Conservation (phyloP, 2,797 vertebrate genomes). For the Varecia variegata region DNA sequence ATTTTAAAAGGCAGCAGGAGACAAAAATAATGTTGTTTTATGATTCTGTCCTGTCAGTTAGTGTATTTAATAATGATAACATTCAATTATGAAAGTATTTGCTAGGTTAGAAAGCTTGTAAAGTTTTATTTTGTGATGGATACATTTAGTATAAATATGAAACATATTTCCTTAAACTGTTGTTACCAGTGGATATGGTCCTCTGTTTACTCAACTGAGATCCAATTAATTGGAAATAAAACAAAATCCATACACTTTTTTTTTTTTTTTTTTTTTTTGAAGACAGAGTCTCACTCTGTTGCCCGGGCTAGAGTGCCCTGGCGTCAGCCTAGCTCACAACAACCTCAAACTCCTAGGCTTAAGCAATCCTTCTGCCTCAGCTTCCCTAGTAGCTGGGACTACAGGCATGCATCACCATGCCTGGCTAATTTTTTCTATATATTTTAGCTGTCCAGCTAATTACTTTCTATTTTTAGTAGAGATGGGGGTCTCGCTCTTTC, state of each 20-base stretch:
- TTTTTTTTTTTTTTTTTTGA: no score
- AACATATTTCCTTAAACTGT: not conserved
- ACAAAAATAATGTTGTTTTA: not conserved
- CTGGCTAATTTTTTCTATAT: no score
- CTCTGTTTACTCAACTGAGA: not conserved
- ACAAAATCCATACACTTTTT: not conserved
- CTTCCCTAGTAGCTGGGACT: no score
- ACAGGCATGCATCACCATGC: no score
- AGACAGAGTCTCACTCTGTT: no score
- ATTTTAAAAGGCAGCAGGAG: not conserved
- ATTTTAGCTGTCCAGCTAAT: no score
- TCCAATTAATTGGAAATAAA: constrained; percentile 17
- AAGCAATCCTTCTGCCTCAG: no score
- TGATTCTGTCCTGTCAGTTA: not conserved
- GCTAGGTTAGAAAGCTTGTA: not conserved
- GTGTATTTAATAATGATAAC: not conserved
- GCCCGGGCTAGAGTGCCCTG: no score
- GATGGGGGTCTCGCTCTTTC: no score
- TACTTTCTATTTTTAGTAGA: no score
- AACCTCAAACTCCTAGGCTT: no score
- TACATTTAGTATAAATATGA: not conserved
- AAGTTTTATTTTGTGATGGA: not conserved
- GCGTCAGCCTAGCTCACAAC: no score
- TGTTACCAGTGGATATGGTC: not conserved
- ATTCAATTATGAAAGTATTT: not conserved